A percentile compares a stretch with the other conserved stretches of the same genome.
phyloP scores from a whole-genome alignment of 2,113 vertebrate genomes.

The Silurus asotus region DNA sequence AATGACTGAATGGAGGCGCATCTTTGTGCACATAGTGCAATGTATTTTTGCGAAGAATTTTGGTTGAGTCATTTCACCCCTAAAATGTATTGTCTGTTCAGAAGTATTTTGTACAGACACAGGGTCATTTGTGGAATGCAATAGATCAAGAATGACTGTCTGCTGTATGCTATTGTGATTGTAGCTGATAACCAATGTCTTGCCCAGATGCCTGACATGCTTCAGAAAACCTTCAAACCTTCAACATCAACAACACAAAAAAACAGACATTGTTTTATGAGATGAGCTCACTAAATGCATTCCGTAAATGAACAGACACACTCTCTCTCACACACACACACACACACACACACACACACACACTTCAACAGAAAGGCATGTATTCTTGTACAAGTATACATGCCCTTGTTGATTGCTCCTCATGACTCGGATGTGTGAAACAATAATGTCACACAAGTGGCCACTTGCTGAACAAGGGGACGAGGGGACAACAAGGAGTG shows the following conservation, averaged over 20 bases:
- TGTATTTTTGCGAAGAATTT: neutral
- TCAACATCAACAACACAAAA: conserved; percentile 35
- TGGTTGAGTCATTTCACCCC: conserved; percentile 16
- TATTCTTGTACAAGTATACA: neutral
- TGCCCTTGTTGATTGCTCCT: conserved; percentile 6
- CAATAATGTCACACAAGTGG: neutral
- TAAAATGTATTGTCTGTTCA: conserved; percentile 5
- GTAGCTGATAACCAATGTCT: conserved; percentile 44
- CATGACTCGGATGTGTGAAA: neutral
- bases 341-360: conserved; percentile 14
- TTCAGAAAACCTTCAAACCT: conserved; percentile 54
- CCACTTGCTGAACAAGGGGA: neutral
- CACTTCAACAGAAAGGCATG: neutral
- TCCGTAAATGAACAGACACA: conserved; percentile 39
- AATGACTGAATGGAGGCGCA: conserved; percentile 5
- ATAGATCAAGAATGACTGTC: conserved; percentile 42
- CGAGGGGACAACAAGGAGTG: neutral
- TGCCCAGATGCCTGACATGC: conserved; percentile 46
- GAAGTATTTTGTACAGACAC: conserved; percentile 34
- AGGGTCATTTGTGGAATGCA: conserved; percentile 40
- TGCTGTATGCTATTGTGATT: conserved; percentile 44
- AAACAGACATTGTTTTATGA: conserved; percentile 42
- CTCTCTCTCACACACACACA: neutral
- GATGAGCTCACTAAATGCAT: conserved; percentile 43
- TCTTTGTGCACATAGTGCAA: neutral